Base-by-base conservation (phyloP, 30 jellyfish, hydroid and myxozoan species). In the Hydractinia echinata region DNA sequence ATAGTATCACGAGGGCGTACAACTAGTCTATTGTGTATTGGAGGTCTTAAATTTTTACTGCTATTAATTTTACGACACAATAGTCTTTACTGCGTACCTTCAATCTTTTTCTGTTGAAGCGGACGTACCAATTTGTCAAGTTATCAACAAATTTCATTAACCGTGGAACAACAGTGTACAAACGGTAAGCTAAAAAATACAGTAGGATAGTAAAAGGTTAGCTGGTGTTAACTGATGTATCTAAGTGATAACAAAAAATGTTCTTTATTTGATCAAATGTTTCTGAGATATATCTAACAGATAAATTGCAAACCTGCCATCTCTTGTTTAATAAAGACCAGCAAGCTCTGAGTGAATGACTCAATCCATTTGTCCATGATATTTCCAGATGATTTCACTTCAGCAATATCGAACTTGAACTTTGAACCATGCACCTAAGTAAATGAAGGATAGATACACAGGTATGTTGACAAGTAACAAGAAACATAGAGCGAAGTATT, bases 81-180 rank as follows among this genome's bases (percentile, higher is more conserved):
- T 13, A 58, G 18, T 6, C 11, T 30, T 30, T 30, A 30, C 44
- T 30, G 44, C 79, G 50, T 66, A 87, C 99, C 96, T 88, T 94
- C 20, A 94, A 82, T 44, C 97, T 78, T 69, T 88, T 85, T 66
- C 99, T 69, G 90, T 94, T 94, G 4, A 95, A 85, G 52, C 99
- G 77, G 68, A 94, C 95, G 76, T 94, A 94, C 99, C 99, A 94
- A 48, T 94, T 94, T 4, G 97, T 94, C 14, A 94, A 89, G 44
- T 85, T 87, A 70, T 94, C 99, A 66, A 94, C 83, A 84, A 88
- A 94, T 74, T 84, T 89, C 94, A 87, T 82, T 53, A 94, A 67
- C 18, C 94, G 88, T 8, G 99, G 99, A 8, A 94, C 97, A 68
- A 94, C 96, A 11, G 96, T 94, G 88, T 94, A 94, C 54, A 94